Conservation (phyloP, 2,888 invertebrate species). For the Pogonocherus hispidulus region DNA sequence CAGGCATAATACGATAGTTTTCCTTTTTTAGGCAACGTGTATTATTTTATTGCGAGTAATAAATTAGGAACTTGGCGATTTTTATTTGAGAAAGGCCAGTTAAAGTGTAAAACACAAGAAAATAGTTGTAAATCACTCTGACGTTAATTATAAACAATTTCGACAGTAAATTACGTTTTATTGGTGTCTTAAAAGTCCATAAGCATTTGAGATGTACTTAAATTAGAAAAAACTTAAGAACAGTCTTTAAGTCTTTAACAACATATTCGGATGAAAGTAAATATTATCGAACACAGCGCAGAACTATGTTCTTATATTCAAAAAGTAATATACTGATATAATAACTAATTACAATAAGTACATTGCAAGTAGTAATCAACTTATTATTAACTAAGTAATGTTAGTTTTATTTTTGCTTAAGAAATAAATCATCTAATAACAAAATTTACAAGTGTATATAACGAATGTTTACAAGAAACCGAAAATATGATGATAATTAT, state of each 20-base stretch:
- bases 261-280: slow-evolving; percentile 1
- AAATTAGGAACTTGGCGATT: slow-evolving; percentile 37
- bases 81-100: slow-evolving; percentile 36
- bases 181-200: slow-evolving; percentile 49
- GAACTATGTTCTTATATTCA: no score
- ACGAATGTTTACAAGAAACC: no score
- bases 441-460: no score
- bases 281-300: no score
- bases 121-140: slow-evolving; percentile 51
- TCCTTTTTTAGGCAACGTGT: slow-evolving; percentile 17
- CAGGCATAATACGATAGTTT: slow-evolving; percentile 2
- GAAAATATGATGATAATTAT: no score
- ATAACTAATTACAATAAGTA: no score
- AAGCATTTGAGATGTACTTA: slow-evolving; percentile 46
- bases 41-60: slow-evolving; percentile 34
- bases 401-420: no score
- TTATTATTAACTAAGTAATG: no score
- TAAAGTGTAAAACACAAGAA: slow-evolving; percentile 39
- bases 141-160: slow-evolving; percentile 57
- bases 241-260: slow-evolving; percentile 2
- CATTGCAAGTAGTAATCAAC: no score
- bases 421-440: no score
- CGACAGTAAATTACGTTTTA: slow-evolving; percentile 55
- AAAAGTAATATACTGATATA: no score
- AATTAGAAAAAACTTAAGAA: slow-evolving; percentile 35